Evolutionary conservation across 2,888 invertebrate genomes (phyloP), one percentile per base, ranked within the genome.

Genomic region (Tuberolachnus salignus): DNA sequence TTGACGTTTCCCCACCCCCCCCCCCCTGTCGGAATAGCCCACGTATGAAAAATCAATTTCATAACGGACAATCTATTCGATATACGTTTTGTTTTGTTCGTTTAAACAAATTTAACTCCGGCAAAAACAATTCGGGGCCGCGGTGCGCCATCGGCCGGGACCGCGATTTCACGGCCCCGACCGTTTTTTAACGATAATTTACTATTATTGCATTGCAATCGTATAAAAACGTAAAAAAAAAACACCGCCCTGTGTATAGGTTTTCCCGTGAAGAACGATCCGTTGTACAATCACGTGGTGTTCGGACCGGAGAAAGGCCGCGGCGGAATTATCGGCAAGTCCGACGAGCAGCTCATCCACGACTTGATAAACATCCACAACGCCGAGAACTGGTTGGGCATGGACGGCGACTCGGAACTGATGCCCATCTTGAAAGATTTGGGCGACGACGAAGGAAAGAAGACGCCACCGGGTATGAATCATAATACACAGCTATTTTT

Each of bases 241-340:
- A n/a, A n/a, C n/a, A n/a, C n/a, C n/a, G n/a, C n/a, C n/a, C n/a
- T n/a, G n/a, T n/a, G n/a, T 59, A 69, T 85, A 94, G 96, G 98
- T 59, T 95, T 93, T 87, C 99, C 99, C 16, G 98, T 99, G 74
- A 92, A 97, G 10, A 98, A 98, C 85, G 99, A 99, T 86, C 95
- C 96, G 0, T 88, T 99, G 1, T 99, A 99, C 88, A 99, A 98
- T 86, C 95, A 95, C 86, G 91, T 92, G 1, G 96, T 95, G 0
- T 99, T 98, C 86, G 99, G 99, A 0, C 96, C 96, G 0, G 88
- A 92, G 80, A 94, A 95, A 83, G 97, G 98, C 3, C 93, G 93
- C 84, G 92, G 92, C 1, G 96, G 94, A 0, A 92, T 94, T 83
- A 92, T 93, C 82, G 95, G 94, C 53, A 95, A 96, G 86, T 89